Conservation (phyloP, 2,113 vertebrate species). For the Corydoras sp. region DNA sequence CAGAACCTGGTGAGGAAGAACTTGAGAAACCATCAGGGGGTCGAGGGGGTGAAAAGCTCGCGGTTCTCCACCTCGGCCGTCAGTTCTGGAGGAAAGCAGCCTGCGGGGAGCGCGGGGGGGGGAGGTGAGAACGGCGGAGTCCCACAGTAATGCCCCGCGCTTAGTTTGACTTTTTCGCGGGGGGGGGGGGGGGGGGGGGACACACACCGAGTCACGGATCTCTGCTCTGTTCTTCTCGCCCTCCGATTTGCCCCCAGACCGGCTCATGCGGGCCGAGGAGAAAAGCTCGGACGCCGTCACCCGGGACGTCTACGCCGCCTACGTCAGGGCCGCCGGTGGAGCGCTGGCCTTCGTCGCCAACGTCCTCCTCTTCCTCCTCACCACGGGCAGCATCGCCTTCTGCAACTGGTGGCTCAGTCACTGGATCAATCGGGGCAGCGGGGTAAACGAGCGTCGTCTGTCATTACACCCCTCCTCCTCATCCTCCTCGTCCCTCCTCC, state of each 20-base stretch:
- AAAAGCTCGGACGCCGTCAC: conserved; percentile 64
- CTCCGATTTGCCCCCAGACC: conserved; percentile 42
- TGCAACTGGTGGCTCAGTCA: conserved; percentile 76
- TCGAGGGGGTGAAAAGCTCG: conserved; percentile 33
- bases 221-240: conserved; percentile 2
- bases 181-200: background rate
- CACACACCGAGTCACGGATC: conserved; percentile 6
- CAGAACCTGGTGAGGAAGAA: conserved; percentile 64
- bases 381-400: conserved; percentile 70
- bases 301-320: conserved; percentile 66
- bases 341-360: conserved; percentile 61
- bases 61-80: conserved; percentile 1
- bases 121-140: conserved; percentile 53
- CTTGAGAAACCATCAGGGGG: conserved; percentile 57
- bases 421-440: conserved; percentile 72
- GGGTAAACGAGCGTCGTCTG: conserved; percentile 54
- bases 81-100: conserved; percentile 27
- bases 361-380: conserved; percentile 66
- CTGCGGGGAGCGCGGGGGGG: conserved; percentile 46
- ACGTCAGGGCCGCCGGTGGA: conserved; percentile 74
- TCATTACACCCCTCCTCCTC: no score
- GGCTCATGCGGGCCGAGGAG: conserved; percentile 71
- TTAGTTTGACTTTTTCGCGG: conserved; percentile 13
- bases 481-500: no score
- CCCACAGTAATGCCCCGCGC: conserved; percentile 9